Evolutionary conservation across 1,140 invertebrate species (phyloP), one percentile per base, ranked within the genome.

Genomic region (Euschistus heros): DNA sequence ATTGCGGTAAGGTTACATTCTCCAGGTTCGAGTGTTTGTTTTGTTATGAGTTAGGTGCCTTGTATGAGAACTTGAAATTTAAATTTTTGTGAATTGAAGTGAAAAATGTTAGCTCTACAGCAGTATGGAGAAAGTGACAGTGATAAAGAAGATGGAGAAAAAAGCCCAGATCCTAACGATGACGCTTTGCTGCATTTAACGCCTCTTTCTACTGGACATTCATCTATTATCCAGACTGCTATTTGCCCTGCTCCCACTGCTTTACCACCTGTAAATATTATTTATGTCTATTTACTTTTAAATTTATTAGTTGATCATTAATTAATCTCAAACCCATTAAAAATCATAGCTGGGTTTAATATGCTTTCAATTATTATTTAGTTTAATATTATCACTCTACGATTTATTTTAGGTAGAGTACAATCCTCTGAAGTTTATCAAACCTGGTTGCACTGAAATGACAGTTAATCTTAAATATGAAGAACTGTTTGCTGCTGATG

Each of bases 391-490:
- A 17, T 13, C 20, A 17, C n/a, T 55, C 15, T 59, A 18, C 64
- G 33, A 26, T 65, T 60, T 64, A 18, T 67, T 68, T n/a, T 26
- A 67, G 68, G 68, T 67, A 26, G 57, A 67, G 20, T 66, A 61
- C 44, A 78, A 83, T 61, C 81, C 81, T 47, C 66, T 79, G 18
- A 73, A 79, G 4, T 83, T 85, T 63, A 75, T 92, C 65, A 87
- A 91, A 77, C 83, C 86, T 1, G 83, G 80, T 24, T 81, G 83
- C 3, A 86, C 87, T 73, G 92, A 96, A 78, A 75, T 99, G 6
- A 81, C 78, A 67, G 87, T 88, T 72, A 99, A 99, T 81, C 91
- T 94, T n/a, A 94, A 89, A 73, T 97, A 85, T 79, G 94, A 98
- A 65, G 92, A 98, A 76, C 76, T 99, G 4, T 98, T 87, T 81